phyloP scores from a whole-genome alignment of 2,888 invertebrate genomes.

The Lasioglossum pauxillum region DNA sequence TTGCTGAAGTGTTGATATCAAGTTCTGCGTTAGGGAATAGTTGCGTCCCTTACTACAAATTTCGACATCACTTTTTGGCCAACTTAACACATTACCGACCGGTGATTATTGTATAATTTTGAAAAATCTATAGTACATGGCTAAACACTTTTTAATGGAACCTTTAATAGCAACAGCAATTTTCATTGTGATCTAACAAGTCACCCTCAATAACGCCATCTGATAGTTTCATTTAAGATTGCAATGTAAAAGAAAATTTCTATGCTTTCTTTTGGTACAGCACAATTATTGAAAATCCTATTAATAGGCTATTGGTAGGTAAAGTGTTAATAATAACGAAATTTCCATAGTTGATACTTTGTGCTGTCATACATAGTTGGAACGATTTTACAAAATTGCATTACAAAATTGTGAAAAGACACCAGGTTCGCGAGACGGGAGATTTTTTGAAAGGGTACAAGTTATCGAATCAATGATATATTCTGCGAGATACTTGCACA shows the following conservation, averaged over 20 bases:
- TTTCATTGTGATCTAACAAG: too few species aligned
- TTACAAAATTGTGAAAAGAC: not conserved
- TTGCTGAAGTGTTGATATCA: not conserved
- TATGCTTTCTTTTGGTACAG: too few species aligned
- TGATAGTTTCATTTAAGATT: too few species aligned
- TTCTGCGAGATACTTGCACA: not conserved
- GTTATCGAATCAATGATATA: conserved; percentile 6
- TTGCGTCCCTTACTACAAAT: not conserved
- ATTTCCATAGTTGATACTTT: not conserved
- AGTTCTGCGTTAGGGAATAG: not conserved
- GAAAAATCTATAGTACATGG: too few species aligned
- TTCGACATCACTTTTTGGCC: not conserved
- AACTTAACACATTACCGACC: too few species aligned
- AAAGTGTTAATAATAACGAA: not conserved
- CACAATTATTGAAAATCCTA: too few species aligned
- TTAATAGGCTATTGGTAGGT: too few species aligned
- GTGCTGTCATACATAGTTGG: not conserved
- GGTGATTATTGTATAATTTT: too few species aligned
- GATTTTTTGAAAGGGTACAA: not conserved
- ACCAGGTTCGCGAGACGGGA: not conserved
- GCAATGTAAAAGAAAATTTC: too few species aligned
- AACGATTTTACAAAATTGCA: not conserved
- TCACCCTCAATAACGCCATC: too few species aligned
- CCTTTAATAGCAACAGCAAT: too few species aligned
- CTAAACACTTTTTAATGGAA: too few species aligned